phyloP scores from a whole-genome alignment of 2,888 invertebrate species.

The Gari tellinella region DNA sequence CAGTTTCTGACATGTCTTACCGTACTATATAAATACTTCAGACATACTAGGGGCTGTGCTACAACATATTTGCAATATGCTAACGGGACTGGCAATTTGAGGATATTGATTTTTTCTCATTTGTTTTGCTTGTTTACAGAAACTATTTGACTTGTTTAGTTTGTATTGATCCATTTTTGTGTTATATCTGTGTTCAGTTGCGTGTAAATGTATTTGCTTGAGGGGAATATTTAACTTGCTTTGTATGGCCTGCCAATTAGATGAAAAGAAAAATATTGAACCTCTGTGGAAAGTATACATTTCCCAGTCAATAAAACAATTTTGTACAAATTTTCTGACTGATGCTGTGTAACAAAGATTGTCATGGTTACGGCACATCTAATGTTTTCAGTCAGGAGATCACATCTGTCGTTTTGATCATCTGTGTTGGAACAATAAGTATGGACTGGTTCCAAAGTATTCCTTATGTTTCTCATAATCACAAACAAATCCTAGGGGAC shows the following conservation, averaged over 20 bases:
- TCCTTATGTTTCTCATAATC: no score
- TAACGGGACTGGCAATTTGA: no score
- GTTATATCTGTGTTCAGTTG: slow-evolving; percentile 1
- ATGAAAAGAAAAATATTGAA: not conserved
- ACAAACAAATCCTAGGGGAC: no score
- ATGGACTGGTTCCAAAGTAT: no score
- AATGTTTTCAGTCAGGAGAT: not conserved
- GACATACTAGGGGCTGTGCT: no score
- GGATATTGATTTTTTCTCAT: slow-evolving; percentile 7
- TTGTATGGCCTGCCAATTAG: not conserved
- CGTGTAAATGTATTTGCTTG: slow-evolving; percentile 9
- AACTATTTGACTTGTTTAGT: slow-evolving; percentile 1
- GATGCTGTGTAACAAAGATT: not conserved
- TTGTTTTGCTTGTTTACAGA: slow-evolving; percentile 1
- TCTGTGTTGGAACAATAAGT: no score
- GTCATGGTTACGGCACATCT: slow-evolving; percentile 8
- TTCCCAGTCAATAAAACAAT: not conserved
- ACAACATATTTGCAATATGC: no score
- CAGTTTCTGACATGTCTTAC: no score
- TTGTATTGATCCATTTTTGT: slow-evolving; percentile 3
- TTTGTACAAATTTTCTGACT: not conserved
- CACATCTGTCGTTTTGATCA: not conserved
- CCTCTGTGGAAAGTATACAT: no score
- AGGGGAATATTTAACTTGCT: slow-evolving; percentile 6
- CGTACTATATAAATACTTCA: no score